phyloP scores from a whole-genome alignment of 2,888 invertebrate genomes.

The Campoplex nolae region DNA sequence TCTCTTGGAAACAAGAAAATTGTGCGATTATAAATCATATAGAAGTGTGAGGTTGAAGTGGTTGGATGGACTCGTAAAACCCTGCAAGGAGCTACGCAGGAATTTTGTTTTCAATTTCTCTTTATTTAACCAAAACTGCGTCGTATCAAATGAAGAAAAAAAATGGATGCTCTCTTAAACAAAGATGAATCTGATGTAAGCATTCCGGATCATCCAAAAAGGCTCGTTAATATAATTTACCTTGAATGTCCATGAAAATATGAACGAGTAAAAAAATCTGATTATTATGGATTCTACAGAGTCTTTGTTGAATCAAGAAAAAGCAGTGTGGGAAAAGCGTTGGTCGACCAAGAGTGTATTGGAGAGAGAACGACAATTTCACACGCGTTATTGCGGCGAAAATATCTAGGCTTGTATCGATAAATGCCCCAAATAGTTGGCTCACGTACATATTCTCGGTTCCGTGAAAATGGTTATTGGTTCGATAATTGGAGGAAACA shows the following conservation, averaged over 20 bases:
- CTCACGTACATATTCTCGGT: neutral
- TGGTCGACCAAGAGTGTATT: neutral
- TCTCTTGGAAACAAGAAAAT: too few species aligned
- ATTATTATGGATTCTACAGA: neutral
- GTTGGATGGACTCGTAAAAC: too few species aligned
- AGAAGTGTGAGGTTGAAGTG: too few species aligned
- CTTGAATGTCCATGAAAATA: neutral
- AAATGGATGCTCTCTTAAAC: neutral
- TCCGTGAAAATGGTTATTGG: conserved; percentile 46
- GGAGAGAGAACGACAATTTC: conserved; percentile 14
- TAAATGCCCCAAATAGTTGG: conserved; percentile 4
- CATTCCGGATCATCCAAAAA: conserved; percentile 5
- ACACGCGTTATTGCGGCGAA: neutral
- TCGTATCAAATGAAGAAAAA: neutral
- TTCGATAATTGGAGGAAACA: conserved; percentile 19
- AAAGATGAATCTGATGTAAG: too few species aligned
- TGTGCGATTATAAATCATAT: too few species aligned
- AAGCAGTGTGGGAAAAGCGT: neutral
- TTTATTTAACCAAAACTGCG: too few species aligned
- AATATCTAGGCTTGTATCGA: neutral
- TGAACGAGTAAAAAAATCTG: neutral
- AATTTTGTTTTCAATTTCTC: too few species aligned
- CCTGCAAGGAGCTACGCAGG: too few species aligned
- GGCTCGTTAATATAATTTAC: neutral
- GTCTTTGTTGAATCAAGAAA: neutral